Evolutionary conservation across 2,113 vertebrate species (phyloP).

Genomic region (Hippoglossus stenolepis): DNA sequence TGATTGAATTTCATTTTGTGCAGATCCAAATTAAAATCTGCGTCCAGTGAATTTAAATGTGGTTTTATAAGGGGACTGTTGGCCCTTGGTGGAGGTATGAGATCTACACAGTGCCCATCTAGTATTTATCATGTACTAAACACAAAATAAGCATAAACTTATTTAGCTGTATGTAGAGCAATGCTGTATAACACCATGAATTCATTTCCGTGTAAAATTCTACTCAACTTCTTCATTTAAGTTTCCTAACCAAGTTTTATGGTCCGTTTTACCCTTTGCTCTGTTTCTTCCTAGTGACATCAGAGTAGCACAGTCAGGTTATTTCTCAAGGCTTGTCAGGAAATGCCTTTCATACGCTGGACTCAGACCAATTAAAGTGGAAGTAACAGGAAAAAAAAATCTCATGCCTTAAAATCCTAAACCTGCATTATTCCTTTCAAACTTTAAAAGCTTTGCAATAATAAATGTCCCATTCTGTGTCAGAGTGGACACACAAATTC

Average conservation of each 20-base stretch:
- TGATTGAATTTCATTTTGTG: too few species aligned
- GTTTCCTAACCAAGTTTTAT: background rate
- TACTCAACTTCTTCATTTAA: background rate
- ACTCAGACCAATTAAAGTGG: conserved; percentile 25
- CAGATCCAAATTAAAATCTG: too few species aligned
- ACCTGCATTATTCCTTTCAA: background rate
- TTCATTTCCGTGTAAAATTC: background rate
- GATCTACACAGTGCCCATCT: too few species aligned
- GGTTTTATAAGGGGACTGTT: too few species aligned
- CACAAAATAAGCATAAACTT: background rate
- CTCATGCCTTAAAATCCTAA: background rate
- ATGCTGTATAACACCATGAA: background rate
- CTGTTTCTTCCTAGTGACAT: background rate
- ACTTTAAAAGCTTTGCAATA: background rate
- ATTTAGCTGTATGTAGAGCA: background rate
- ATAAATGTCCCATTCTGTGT: background rate
- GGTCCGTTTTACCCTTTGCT: conserved; percentile 5
- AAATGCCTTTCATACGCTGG: conserved; percentile 52
- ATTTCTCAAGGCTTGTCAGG: conserved; percentile 27
- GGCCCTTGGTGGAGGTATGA: too few species aligned
- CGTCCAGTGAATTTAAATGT: too few species aligned
- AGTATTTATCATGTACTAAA: background rate
- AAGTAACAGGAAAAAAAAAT: background rate
- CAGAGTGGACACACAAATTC: background rate
- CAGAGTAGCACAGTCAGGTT: background rate